Evolutionary conservation across 2,888 invertebrate genomes (phyloP).

Genomic region (Magallana nippona): DNA sequence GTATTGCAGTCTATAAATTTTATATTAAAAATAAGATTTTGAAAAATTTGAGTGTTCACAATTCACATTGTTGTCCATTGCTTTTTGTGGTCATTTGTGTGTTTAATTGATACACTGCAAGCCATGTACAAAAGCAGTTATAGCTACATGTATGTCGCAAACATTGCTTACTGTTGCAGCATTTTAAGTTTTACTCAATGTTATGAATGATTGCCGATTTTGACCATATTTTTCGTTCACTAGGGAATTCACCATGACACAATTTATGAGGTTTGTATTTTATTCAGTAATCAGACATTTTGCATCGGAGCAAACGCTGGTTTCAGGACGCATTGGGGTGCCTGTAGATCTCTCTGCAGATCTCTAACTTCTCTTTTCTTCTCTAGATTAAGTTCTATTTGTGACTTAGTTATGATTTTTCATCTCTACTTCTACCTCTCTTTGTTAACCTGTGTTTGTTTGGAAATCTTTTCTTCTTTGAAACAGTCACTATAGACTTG

Average conservation of each 20-base stretch:
- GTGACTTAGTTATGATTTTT: neutral
- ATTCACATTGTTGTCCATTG: too few species aligned
- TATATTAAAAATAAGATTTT: too few species aligned
- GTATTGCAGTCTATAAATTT: too few species aligned
- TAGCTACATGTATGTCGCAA: too few species aligned
- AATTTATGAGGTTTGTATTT: conserved; percentile 47
- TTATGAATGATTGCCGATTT: neutral
- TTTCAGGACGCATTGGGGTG: conserved; percentile 5
- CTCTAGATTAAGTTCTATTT: conserved; percentile 2
- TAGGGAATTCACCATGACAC: conserved; percentile 46
- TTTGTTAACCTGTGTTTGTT: neutral
- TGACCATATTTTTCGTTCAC: conserved; percentile 31
- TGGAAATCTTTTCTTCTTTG: neutral
- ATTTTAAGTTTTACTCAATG: too few species aligned
- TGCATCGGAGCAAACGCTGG: conserved; percentile 24
- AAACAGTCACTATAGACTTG: neutral
- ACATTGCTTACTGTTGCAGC: too few species aligned
- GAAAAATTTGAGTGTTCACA: too few species aligned
- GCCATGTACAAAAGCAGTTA: too few species aligned
- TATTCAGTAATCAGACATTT: neutral
- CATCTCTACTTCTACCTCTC: neutral
- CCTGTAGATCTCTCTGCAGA: neutral
- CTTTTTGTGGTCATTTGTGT: too few species aligned
- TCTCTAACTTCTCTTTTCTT: neutral
- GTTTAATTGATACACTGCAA: too few species aligned